Evolutionary conservation across 2,888 invertebrate genomes (phyloP).

Genomic region (Carabus problematicus): DNA sequence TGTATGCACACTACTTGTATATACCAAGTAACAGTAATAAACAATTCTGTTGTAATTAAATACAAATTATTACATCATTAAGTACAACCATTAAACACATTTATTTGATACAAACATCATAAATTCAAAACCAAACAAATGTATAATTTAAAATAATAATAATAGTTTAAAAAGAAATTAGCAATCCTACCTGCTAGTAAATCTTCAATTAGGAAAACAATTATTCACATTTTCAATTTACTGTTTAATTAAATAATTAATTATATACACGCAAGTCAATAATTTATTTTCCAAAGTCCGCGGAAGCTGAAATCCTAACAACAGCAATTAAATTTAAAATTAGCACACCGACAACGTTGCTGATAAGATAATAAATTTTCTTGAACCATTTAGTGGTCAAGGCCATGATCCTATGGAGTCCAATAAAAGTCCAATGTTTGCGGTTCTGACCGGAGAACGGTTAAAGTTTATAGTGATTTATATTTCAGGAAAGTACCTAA

Average conservation of each 20-base stretch:
- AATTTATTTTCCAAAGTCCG: slow-evolving; percentile 12
- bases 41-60: too few species aligned
- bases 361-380: slow-evolving; percentile 14
- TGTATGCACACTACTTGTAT: too few species aligned
- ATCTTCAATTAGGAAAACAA: neutral
- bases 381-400: slow-evolving; percentile 5
- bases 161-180: too few species aligned
- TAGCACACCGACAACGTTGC: slow-evolving; percentile 3
- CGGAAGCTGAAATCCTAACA: neutral
- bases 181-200: too few species aligned
- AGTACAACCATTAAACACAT: too few species aligned
- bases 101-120: too few species aligned
- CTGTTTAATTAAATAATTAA: slow-evolving; percentile 20
- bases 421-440: too few species aligned
- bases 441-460: too few species aligned
- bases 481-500: neutral
- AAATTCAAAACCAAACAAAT: too few species aligned
- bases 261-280: slow-evolving; percentile 3
- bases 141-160: too few species aligned
- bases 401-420: slow-evolving; percentile 9
- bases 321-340: slow-evolving; percentile 20
- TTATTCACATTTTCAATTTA: neutral
- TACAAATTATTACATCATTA: too few species aligned
- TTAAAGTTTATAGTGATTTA: slow-evolving; percentile 13
- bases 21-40: too few species aligned